Evolutionary conservation across 2,797 vertebrate genomes (phyloP).

Genomic region (Falco cherrug): DNA sequence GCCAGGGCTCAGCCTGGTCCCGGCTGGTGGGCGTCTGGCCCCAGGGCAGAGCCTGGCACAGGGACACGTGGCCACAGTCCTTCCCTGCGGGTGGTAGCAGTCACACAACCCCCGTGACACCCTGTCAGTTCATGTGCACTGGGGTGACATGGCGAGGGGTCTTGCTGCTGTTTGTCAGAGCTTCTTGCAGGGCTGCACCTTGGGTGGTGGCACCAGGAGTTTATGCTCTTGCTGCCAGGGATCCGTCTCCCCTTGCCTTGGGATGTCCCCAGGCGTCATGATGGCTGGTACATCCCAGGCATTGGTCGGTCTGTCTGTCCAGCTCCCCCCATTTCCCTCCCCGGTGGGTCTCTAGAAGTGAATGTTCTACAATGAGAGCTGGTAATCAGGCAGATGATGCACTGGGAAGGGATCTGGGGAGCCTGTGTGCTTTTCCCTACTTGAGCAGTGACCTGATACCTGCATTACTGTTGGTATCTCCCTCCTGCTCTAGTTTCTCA

Average conservation of each 20-base stretch:
- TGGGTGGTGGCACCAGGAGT: neutral
- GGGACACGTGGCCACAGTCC: accelerated
- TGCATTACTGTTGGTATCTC: neutral
- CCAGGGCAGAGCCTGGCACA: neutral
- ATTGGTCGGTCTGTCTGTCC: too few species aligned
- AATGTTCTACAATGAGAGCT: neutral
- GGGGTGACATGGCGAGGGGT: neutral
- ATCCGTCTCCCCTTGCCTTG: neutral
- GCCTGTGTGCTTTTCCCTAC: neutral
- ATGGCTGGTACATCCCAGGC: neutral
- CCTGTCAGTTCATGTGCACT: accelerated
- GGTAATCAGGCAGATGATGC: neutral
- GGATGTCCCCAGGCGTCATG: neutral
- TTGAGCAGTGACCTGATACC: neutral
- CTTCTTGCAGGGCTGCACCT: neutral
- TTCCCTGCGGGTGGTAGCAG: neutral
- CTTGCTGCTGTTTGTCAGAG: neutral
- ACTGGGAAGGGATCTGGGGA: neutral
- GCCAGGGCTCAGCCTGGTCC: neutral
- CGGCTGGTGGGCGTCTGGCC: accelerated
- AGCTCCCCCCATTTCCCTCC: too few species aligned
- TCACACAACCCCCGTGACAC: accelerated
- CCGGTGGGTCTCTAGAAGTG: neutral
- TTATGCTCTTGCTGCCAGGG: neutral
- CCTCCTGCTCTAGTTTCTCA: neutral